Evolutionary conservation across 2,113 vertebrate species (phyloP).

Genomic region (rabbit (Oryctolagus cuniculus)): DNA sequence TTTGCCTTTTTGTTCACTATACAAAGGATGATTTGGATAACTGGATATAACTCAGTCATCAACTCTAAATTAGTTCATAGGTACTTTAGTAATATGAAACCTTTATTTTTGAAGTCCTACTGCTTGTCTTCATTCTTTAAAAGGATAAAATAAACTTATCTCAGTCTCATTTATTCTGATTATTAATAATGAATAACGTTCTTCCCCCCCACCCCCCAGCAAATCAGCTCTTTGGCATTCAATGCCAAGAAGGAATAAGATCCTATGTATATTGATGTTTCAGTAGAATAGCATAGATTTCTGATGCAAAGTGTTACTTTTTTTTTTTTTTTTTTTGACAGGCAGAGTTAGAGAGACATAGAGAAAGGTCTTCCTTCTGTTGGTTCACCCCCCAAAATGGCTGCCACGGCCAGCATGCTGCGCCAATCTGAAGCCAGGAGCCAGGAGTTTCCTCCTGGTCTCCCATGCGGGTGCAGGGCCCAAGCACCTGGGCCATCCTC

Average conservation of each 20-base stretch:
- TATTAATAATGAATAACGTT: background rate
- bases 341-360: too few species aligned
- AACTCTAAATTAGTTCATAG: background rate
- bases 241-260: background rate
- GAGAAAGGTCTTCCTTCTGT: too few species aligned
- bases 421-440: too few species aligned
- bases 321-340: too few species aligned
- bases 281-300: background rate
- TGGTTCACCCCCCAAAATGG: too few species aligned
- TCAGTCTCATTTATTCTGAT: background rate
- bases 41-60: background rate
- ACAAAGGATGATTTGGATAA: background rate
- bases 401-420: too few species aligned
- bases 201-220: background rate
- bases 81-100: background rate
- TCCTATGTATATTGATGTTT: background rate
- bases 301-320: too few species aligned
- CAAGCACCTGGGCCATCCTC: too few species aligned
- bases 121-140: constrained; percentile 16
- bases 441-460: too few species aligned
- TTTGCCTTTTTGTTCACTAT: background rate
- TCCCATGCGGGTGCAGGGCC: too few species aligned
- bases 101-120: background rate
- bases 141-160: constrained; percentile 2
- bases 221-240: background rate